A percentile compares a stretch with the other conserved stretches of the same genome.
phyloP scores from a whole-genome alignment of 2,888 invertebrate species.

The Cacoxenus indagator region DNA sequence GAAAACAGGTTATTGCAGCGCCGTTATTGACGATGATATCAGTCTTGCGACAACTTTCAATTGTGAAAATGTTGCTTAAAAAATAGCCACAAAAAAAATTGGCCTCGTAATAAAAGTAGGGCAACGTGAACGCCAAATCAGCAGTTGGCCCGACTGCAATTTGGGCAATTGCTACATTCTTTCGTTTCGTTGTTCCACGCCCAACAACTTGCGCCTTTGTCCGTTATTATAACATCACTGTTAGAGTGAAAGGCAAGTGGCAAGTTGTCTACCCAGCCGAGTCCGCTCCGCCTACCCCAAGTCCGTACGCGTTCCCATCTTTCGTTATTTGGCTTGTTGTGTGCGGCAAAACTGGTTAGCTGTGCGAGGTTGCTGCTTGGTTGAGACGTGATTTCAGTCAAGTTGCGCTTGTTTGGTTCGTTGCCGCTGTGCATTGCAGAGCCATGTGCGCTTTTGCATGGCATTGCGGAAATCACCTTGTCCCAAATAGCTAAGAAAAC shows the following conservation, averaged over 20 bases:
- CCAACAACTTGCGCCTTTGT: not conserved
- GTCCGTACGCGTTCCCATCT: not conserved
- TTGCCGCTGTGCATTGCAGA: no score
- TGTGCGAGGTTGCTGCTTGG: conserved; percentile 27
- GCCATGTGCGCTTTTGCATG: not conserved
- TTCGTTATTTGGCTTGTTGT: not conserved
- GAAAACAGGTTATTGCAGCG: no score
- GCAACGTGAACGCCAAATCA: conserved; percentile 1
- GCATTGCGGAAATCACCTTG: conserved; percentile 59
- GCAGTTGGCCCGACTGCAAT: not conserved
- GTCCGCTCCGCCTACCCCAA: not conserved
- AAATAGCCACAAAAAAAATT: not conserved
- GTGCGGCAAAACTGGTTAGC: conserved; percentile 29
- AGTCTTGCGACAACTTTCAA: conserved; percentile 9
- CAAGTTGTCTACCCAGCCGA: not conserved
- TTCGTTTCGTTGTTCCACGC: not conserved
- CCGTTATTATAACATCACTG: not conserved
- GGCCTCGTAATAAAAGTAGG: not conserved
- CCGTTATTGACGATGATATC: no score
- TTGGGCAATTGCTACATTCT: not conserved
- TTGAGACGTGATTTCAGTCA: not conserved
- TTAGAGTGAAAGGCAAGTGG: not conserved
- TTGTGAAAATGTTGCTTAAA: not conserved
- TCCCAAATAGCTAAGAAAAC: conserved; percentile 44
- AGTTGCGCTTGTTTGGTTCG: no score